Percentiles rank a stretch among this genome's conserved stretches.
phyloP scores from a whole-genome alignment of 2,888 invertebrate genomes.

The Phortica magna region DNA sequence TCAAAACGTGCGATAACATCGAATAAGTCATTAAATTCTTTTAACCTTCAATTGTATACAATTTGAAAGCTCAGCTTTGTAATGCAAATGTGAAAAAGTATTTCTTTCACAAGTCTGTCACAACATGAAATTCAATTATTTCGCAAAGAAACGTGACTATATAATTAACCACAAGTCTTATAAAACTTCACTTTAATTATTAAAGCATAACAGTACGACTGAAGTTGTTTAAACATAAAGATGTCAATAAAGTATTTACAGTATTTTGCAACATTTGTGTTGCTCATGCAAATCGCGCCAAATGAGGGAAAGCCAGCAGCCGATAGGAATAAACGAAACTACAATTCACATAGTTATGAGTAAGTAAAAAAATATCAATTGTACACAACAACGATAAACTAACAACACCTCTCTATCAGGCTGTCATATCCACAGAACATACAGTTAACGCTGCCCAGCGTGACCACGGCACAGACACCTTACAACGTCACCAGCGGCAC shows the following conservation, averaged over 20 bases:
- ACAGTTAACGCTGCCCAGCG: not conserved
- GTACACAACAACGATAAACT: not conserved
- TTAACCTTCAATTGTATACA: not conserved
- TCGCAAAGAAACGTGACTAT: not conserved
- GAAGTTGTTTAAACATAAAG: not conserved
- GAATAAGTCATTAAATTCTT: not conserved
- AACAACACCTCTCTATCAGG: not conserved
- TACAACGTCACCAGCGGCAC: not conserved
- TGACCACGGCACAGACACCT: not conserved
- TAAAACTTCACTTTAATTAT: not conserved
- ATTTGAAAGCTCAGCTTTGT: not conserved
- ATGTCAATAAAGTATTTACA: constrained; percentile 6
- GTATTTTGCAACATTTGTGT: not conserved
- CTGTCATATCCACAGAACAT: not conserved
- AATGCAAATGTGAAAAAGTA: not conserved
- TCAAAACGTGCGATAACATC: constrained; percentile 5
- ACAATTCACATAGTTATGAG: constrained; percentile 21
- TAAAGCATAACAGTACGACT: not conserved
- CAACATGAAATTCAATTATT: not conserved
- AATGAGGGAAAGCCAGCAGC: constrained; percentile 3
- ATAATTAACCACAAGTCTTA: not conserved
- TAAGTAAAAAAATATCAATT: not conserved
- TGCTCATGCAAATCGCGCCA: not conserved
- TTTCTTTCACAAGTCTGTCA: not conserved
- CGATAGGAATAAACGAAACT: not conserved